Conservation (phyloP, 92 coral and sea anemone genomes). For the Montipora capitata region DNA sequence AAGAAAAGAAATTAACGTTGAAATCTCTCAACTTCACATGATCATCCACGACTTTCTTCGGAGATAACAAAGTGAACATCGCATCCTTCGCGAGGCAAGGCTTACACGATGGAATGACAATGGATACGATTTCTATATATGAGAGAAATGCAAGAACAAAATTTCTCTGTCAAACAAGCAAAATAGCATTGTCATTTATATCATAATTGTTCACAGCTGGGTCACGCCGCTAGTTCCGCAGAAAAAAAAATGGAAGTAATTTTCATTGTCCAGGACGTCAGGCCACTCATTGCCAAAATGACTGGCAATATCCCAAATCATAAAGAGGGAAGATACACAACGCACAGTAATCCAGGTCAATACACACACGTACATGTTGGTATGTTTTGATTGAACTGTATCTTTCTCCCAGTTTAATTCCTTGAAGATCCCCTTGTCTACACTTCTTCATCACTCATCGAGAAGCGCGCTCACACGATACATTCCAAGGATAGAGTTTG, state of each 20-base stretch:
- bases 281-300: neutral
- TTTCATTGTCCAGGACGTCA: neutral
- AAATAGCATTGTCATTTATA: neutral
- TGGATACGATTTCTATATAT: constrained; percentile 29
- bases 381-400: neutral
- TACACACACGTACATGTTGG: neutral
- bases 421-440: neutral
- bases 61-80: constrained; percentile 46
- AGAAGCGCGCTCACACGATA: neutral
- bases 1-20: constrained; percentile 3
- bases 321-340: neutral
- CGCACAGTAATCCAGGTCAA: neutral
- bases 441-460: constrained; percentile 4
- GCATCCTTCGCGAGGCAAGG: constrained; percentile 48
- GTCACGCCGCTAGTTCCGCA: constrained; percentile 27
- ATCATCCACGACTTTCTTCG: constrained; percentile 23
- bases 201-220: constrained; percentile 27
- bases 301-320: neutral
- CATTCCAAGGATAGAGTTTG: no score
- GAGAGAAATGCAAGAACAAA: constrained; percentile 37
- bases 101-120: constrained; percentile 43
- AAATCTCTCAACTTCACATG: constrained; percentile 23
- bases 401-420: neutral
- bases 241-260: neutral
- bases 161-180: constrained; percentile 35